Percentiles rank a stretch among this genome's conserved stretches.
Conservation (phyloP, 2,888 invertebrate genomes). For the Plutella xylostella region DNA sequence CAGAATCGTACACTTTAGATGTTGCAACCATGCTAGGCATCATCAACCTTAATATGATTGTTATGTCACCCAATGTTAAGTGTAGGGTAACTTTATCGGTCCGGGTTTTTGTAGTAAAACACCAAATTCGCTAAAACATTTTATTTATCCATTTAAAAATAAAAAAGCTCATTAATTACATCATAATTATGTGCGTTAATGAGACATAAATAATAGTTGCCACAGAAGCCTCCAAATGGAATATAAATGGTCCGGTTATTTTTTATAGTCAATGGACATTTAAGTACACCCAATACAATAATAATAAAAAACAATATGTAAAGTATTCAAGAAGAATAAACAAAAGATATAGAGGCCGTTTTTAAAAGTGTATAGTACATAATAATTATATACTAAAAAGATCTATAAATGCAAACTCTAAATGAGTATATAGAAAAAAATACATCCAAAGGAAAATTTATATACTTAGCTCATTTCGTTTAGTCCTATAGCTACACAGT, state of each 20-base stretch:
- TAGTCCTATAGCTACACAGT: conserved; percentile 54
- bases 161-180: conserved; percentile 60
- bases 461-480: conserved; percentile 58
- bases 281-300: conserved; percentile 47
- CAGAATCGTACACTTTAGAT: no score
- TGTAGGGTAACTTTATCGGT: background rate
- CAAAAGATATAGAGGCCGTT: conserved; percentile 26
- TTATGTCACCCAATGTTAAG: no score
- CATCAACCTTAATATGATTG: no score
- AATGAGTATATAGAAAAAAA: conserved; percentile 65
- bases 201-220: conserved; percentile 40
- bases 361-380: conserved; percentile 49
- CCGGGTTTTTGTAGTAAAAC: background rate
- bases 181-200: conserved; percentile 32
- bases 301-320: conserved; percentile 24
- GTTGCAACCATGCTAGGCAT: no score
- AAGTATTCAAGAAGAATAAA: conserved; percentile 26
- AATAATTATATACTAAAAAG: conserved; percentile 47
- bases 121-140: conserved; percentile 47
- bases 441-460: conserved; percentile 53
- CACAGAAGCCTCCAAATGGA: conserved; percentile 32
- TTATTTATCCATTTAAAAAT: conserved; percentile 44
- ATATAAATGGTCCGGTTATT: conserved; percentile 46
- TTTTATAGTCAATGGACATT: conserved; percentile 38
- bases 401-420: conserved; percentile 67